phyloP scores from a whole-genome alignment of 2,888 invertebrate genomes.

The Ochropleura plecta region DNA sequence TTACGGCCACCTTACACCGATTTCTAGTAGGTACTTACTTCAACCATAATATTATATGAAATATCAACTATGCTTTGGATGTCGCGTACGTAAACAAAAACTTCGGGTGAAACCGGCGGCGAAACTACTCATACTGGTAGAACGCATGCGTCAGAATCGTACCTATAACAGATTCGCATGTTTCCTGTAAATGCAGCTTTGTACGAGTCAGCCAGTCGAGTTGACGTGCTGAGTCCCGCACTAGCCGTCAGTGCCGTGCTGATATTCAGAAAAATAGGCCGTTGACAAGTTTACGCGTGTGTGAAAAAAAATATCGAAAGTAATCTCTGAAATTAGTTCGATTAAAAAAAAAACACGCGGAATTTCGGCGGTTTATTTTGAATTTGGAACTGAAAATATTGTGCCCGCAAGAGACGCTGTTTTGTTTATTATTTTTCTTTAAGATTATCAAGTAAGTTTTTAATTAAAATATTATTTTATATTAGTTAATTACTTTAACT shows the following conservation, averaged over 20 bases:
- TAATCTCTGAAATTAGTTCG: slow-evolving; percentile 70
- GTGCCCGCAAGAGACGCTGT: slow-evolving; percentile 49
- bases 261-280: slow-evolving; percentile 85
- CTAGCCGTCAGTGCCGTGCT: slow-evolving; percentile 77
- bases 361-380: slow-evolving; percentile 58
- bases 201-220: slow-evolving; percentile 58
- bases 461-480: neutral
- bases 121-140: slow-evolving; percentile 45
- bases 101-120: slow-evolving; percentile 61
- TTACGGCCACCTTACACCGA: slow-evolving; percentile 11
- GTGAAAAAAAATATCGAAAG: slow-evolving; percentile 77
- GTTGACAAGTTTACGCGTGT: slow-evolving; percentile 74
- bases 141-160: slow-evolving; percentile 71
- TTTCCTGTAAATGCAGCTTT: slow-evolving; percentile 72
- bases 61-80: slow-evolving; percentile 18
- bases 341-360: slow-evolving; percentile 59
- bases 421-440: slow-evolving; percentile 17
- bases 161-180: slow-evolving; percentile 65
- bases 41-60: slow-evolving; percentile 56
- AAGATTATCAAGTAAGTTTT: slow-evolving; percentile 57
- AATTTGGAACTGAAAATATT: slow-evolving; percentile 43
- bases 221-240: slow-evolving; percentile 64
- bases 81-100: slow-evolving; percentile 59
- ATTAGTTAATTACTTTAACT: neutral
- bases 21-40: slow-evolving; percentile 25